phyloP scores from a whole-genome alignment of 2,888 invertebrate species.

The Lycia hirtaria region DNA sequence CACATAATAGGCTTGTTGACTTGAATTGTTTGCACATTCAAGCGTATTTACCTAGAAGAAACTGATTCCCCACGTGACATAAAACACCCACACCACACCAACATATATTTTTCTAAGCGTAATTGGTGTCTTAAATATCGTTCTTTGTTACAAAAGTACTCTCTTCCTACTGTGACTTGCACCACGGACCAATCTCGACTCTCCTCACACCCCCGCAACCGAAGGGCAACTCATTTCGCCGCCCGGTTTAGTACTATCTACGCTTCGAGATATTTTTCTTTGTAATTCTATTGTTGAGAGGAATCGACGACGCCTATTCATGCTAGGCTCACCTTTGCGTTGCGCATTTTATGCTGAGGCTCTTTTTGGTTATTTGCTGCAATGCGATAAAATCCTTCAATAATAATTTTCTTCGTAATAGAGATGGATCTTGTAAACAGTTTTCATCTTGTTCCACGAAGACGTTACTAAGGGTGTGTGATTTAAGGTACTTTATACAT shows the following conservation, averaged over 20 bases:
- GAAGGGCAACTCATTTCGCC: slow-evolving; percentile 83
- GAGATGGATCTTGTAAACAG: no score
- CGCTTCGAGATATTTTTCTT: slow-evolving; percentile 80
- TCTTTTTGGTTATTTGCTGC: not conserved
- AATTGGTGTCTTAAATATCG: no score
- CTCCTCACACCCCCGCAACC: slow-evolving; percentile 80
- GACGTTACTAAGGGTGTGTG: no score
- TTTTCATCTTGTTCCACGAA: no score
- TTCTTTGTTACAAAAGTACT: slow-evolving; percentile 3
- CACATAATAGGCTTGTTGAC: no score
- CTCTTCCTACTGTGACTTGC: slow-evolving; percentile 37
- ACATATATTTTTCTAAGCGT: no score
- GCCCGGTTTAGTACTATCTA: slow-evolving; percentile 76
- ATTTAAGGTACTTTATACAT: no score
- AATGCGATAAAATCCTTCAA: no score
- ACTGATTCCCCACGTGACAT: no score
- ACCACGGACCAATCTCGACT: slow-evolving; percentile 62
- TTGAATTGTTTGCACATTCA: not conserved
- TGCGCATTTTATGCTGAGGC: slow-evolving; percentile 29
- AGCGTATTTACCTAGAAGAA: no score
- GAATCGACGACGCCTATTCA: slow-evolving; percentile 60
- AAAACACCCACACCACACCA: no score
- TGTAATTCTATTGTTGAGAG: slow-evolving; percentile 78
- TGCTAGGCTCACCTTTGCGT: slow-evolving; percentile 27
- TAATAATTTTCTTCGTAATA: no score